A percentile compares a stretch with the other conserved stretches of the same genome.
Evolutionary conservation across 2,113 vertebrate species (phyloP).

Genomic region (Globicephala melas): DNA sequence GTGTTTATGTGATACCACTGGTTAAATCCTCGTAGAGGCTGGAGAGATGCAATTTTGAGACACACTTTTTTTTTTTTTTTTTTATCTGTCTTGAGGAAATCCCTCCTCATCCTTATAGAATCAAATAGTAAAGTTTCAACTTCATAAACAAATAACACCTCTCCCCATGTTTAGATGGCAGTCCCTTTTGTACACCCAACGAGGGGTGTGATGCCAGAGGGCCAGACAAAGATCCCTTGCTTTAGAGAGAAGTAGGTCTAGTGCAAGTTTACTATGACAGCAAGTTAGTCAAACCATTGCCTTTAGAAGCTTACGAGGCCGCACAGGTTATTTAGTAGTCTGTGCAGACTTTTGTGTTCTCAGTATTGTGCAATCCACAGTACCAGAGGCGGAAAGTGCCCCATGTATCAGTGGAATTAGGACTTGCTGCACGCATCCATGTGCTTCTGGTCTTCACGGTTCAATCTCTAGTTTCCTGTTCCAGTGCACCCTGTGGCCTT

Average conservation of each 20-base stretch:
- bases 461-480: neutral
- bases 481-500: neutral
- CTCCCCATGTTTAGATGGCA: neutral
- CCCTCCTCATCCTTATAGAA: neutral
- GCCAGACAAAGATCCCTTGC: neutral
- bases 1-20: neutral
- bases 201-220: neutral
- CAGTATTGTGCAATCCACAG: neutral
- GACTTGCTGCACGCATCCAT: fast-evolving
- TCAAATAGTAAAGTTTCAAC: neutral
- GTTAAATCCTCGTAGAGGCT: neutral
- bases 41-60: neutral
- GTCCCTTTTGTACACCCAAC: neutral
- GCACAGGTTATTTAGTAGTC: neutral
- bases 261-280: neutral
- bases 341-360: neutral
- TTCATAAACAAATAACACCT: neutral
- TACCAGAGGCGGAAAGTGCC: no score
- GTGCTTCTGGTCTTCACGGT: neutral
- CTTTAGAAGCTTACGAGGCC: neutral
- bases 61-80: neutral
- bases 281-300: neutral
- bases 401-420: neutral
- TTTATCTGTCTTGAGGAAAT: neutral
- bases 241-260: neutral